Percentiles rank a stretch among this genome's conserved stretches.
Conservation (phyloP, 2,888 invertebrate genomes). For the Nesidiocoris tenuis region DNA sequence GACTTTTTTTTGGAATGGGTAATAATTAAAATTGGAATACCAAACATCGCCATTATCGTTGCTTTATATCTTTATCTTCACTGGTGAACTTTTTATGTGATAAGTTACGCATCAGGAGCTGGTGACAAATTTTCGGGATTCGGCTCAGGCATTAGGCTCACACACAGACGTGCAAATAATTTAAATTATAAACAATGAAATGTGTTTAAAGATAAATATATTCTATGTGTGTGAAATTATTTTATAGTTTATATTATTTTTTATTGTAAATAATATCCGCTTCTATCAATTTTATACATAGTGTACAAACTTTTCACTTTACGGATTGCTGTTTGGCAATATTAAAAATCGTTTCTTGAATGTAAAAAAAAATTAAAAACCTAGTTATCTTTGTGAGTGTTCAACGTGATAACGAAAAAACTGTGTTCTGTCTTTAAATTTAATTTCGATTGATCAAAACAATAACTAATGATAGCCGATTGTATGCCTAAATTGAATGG, state of each 20-base stretch:
- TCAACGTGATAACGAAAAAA: not conserved
- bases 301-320: not conserved
- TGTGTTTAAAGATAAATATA: not conserved
- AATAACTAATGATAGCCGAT: not conserved
- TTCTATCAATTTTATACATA: not conserved
- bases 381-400: not conserved
- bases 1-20: too few species aligned
- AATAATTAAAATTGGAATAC: too few species aligned
- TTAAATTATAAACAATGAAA: not conserved
- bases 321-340: not conserved
- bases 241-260: not conserved
- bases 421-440: not conserved
- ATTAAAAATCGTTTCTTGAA: not conserved
- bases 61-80: too few species aligned
- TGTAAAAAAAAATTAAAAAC: not conserved
- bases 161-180: not conserved
- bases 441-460: not conserved
- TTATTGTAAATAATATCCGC: not conserved
- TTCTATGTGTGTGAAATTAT: not conserved
- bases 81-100: too few species aligned
- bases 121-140: not conserved
- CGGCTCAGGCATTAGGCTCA: conserved; percentile 1
- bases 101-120: too few species aligned
- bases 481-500: not conserved
- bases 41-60: too few species aligned